Conservation (phyloP, 2,797 vertebrate genomes). For the Merluccius polli region DNA sequence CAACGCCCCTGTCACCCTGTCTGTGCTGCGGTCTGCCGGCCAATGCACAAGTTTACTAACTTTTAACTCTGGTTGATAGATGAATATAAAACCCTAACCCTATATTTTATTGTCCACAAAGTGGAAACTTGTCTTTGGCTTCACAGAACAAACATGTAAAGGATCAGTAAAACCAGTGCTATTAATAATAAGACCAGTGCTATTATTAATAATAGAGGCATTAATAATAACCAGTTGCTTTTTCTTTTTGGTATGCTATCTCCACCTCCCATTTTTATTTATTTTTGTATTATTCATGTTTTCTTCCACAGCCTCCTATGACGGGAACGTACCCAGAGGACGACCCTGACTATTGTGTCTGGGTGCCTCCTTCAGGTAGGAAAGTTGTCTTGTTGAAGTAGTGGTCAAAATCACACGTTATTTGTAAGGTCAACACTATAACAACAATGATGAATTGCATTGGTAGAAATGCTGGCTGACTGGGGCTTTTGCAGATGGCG, state of each 20-base stretch:
- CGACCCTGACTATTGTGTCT: slow-evolving; percentile 95
- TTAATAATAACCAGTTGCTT: too few species aligned
- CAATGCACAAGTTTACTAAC: not conserved
- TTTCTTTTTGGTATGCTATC: not conserved
- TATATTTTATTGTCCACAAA: not conserved
- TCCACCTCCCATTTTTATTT: not conserved
- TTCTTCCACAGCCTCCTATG: slow-evolving; percentile 65
- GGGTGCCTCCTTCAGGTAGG: slow-evolving; percentile 92
- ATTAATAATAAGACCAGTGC: too few species aligned
- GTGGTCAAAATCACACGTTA: too few species aligned
- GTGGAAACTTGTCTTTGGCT: not conserved
- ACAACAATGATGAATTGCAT: too few species aligned
- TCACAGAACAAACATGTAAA: too few species aligned
- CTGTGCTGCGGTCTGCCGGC: not conserved
- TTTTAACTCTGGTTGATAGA: not conserved
- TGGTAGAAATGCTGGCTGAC: too few species aligned
- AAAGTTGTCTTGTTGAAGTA: not conserved
- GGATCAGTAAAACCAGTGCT: too few species aligned
- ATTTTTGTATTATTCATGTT: not conserved
- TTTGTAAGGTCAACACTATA: too few species aligned
- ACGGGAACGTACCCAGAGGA: slow-evolving; percentile 86
- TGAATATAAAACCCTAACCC: not conserved
- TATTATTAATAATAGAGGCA: too few species aligned
- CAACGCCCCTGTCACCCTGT: not conserved
- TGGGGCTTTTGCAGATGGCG: too few species aligned